A percentile compares a stretch with the other conserved stretches of the same genome.
Evolutionary conservation across 2,113 vertebrate genomes (phyloP).

Genomic region (Centropus bengalensis): DNA sequence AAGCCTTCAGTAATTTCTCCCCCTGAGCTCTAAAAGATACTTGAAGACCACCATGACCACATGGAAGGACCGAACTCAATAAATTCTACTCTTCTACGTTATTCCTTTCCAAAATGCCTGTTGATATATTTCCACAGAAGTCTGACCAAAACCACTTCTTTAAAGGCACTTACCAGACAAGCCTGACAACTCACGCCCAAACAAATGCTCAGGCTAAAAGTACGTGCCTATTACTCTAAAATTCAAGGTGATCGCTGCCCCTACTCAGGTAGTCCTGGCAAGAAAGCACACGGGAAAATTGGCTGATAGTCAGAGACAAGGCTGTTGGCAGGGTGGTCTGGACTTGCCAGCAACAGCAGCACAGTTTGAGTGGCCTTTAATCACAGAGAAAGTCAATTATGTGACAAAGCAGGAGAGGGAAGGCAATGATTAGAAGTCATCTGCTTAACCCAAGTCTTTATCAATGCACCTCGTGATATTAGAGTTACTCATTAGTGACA

Average conservation of each 20-base stretch:
- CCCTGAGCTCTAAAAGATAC: not conserved
- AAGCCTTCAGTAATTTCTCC: not conserved
- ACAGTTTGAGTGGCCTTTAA: not conserved
- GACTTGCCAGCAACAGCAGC: not conserved
- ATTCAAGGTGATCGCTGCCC: not conserved
- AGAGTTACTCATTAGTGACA: not conserved
- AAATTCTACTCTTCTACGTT: not conserved
- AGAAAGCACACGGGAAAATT: not conserved
- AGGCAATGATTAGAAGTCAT: not conserved
- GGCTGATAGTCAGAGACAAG: not conserved
- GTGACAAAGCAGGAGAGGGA: not conserved
- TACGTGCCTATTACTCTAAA: not conserved
- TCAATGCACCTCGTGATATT: not conserved
- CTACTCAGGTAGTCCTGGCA: not conserved
- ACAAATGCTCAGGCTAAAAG: not conserved
- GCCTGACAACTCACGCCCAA: not conserved
- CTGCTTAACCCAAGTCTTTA: not conserved
- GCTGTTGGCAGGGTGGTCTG: not conserved
- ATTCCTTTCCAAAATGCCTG: not conserved
- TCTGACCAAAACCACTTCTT: not conserved
- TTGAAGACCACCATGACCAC: not conserved
- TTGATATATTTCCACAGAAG: not conserved
- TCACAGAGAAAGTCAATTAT: not conserved
- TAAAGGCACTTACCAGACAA: not conserved
- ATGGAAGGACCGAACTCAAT: not conserved